phyloP scores from a whole-genome alignment of 2,888 invertebrate genomes.

The Alloscopus bannaensis region DNA sequence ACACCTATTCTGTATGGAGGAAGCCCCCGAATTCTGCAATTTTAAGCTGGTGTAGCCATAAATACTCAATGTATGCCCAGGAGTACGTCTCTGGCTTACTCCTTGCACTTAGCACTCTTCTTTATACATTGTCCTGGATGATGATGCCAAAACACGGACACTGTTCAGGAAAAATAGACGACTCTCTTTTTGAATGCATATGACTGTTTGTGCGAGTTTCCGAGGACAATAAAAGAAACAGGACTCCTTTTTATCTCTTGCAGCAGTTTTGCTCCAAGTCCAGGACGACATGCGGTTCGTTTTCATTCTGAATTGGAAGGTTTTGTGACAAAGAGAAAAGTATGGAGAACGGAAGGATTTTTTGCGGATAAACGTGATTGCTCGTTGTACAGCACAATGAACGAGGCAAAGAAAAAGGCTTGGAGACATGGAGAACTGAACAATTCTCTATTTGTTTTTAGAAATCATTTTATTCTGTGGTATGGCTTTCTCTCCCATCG shows the following conservation, averaged over 20 bases:
- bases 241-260: conserved; percentile 20
- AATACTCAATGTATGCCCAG: conserved; percentile 18
- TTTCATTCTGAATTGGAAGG: conserved; percentile 35
- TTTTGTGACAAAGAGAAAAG: conserved; percentile 19
- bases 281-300: neutral
- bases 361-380: neutral
- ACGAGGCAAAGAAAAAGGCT: neutral
- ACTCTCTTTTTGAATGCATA: too few relatives aligned
- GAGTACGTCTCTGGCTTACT: too few relatives aligned
- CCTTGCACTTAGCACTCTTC: too few relatives aligned
- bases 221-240: conserved; percentile 4
- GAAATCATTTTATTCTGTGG: conserved; percentile 40
- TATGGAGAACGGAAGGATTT: too few relatives aligned
- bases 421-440: conserved; percentile 30
- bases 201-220: too few relatives aligned
- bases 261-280: conserved; percentile 7
- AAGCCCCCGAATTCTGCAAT: neutral
- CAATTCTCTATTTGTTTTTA: conserved; percentile 42
- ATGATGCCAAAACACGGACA: too few relatives aligned
- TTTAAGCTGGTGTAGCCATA: conserved; percentile 1
- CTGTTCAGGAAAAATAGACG: conserved; percentile 9
- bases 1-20: neutral
- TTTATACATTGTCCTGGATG: too few relatives aligned
- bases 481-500: conserved; percentile 28
- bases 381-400: neutral